phyloP scores from a whole-genome alignment of 2,797 vertebrate genomes.

The Hylomyscus alleni region DNA sequence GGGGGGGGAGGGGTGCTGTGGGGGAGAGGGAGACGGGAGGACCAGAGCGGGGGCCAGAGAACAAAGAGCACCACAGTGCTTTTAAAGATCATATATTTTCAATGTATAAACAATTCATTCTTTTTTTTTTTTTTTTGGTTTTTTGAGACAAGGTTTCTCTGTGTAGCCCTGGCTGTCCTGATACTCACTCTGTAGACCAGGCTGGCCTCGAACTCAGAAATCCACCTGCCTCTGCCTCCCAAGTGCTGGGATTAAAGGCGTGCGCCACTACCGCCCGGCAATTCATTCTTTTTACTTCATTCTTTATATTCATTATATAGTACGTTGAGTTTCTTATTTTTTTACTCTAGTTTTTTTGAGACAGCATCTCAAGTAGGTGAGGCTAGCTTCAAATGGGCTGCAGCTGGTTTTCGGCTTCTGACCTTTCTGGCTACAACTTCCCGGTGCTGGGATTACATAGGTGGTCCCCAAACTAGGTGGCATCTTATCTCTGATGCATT shows the following conservation, averaged over 20 bases:
- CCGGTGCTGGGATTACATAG: not conserved
- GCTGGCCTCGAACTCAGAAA: too few species aligned
- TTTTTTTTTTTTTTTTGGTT: too few species aligned
- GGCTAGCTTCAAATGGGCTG: not conserved
- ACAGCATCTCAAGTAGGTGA: not conserved
- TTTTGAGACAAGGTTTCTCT: too few species aligned
- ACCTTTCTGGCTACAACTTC: not conserved
- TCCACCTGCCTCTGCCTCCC: too few species aligned
- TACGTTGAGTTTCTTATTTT: slow-evolving; percentile 20
- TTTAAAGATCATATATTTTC: not conserved
- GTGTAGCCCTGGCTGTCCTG: too few species aligned
- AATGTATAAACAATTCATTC: slow-evolving; percentile 12
- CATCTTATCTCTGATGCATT: not conserved
- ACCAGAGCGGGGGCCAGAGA: not conserved
- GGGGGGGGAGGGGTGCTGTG: too few species aligned
- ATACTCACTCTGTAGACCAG: too few species aligned
- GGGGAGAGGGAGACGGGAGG: not conserved
- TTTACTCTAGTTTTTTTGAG: not conserved
- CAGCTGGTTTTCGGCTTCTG: not conserved
- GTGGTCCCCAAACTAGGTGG: not conserved
- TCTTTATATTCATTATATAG: not conserved
- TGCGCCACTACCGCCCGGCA: too few species aligned
- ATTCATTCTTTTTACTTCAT: slow-evolving; percentile 28
- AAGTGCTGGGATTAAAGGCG: too few species aligned
- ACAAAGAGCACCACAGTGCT: not conserved